Evolutionary conservation across 2,113 vertebrate species (phyloP).

Genomic region (Pelusios castaneus): DNA sequence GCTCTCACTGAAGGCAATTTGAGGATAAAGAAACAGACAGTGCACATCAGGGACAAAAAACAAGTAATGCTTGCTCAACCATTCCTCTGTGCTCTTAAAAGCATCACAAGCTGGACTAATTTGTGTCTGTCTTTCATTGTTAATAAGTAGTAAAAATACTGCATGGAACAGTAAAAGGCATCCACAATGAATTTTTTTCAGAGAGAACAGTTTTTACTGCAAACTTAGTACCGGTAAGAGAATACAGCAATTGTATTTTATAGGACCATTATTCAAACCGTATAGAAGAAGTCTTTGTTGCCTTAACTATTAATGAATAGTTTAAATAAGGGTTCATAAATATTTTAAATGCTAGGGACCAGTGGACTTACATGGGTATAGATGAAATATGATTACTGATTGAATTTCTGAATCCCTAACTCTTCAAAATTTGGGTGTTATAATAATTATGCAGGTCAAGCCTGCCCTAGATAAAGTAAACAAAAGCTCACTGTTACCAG

Average conservation of each 20-base stretch:
- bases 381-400: background rate
- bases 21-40: background rate
- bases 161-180: background rate
- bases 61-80: background rate
- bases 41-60: background rate
- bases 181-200: background rate
- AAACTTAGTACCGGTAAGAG: background rate
- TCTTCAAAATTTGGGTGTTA: background rate
- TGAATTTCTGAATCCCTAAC: background rate
- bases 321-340: background rate
- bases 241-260: background rate
- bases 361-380: background rate
- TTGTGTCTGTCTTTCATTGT: background rate
- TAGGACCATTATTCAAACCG: fast-evolving
- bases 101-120: background rate
- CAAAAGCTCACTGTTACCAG: background rate
- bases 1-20: background rate
- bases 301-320: background rate
- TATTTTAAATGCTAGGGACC: background rate
- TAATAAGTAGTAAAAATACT: background rate
- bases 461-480: background rate
- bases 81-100: background rate
- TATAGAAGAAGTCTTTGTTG: fast-evolving
- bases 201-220: background rate
- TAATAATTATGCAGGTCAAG: background rate